These are phyloP conservation scores for Epizoanthus rinbou DNA, from an alignment of 92 coral and sea anemone genomes.

Conservation along the genomic window DNA sequence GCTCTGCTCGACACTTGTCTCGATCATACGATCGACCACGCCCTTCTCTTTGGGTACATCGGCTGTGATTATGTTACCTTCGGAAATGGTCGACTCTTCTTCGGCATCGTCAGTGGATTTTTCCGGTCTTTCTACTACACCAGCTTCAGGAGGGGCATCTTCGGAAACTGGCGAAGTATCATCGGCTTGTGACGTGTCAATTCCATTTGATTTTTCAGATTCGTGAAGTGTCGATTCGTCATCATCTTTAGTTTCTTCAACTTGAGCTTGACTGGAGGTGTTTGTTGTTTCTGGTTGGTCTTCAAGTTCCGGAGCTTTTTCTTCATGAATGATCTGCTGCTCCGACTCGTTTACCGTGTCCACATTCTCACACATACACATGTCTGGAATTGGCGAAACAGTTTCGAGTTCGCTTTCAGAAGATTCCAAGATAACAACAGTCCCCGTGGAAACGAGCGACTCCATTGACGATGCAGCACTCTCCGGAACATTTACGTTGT, in stretches of 20 bases:
- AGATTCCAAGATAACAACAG: constrained; percentile 10
- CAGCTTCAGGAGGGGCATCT: background rate
- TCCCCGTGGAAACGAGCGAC: constrained; percentile 27
- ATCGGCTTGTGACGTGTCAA: background rate
- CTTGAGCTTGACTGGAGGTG: background rate
- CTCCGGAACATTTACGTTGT: background rate
- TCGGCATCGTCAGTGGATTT: background rate
- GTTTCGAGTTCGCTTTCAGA: constrained; percentile 31
- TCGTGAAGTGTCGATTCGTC: background rate
- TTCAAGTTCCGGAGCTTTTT: constrained; percentile 8
- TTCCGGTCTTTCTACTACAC: background rate
- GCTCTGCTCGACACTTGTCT: constrained; percentile 18
- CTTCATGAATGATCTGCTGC: background rate
- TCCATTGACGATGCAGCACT: constrained; percentile 19
- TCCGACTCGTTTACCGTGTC: background rate
- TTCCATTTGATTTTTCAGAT: constrained; percentile 1
- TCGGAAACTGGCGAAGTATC: background rate
- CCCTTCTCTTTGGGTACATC: background rate
- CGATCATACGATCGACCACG: constrained; percentile 8
- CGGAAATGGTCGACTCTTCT: background rate
- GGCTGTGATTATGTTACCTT: background rate
- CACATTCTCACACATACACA: background rate
- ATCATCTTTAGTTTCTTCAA: background rate
- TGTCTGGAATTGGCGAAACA: constrained; percentile 36
- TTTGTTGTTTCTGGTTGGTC: background rate